phyloP scores from a whole-genome alignment of 92 coral and sea anemone species.

The Virgularia gustaviana region DNA sequence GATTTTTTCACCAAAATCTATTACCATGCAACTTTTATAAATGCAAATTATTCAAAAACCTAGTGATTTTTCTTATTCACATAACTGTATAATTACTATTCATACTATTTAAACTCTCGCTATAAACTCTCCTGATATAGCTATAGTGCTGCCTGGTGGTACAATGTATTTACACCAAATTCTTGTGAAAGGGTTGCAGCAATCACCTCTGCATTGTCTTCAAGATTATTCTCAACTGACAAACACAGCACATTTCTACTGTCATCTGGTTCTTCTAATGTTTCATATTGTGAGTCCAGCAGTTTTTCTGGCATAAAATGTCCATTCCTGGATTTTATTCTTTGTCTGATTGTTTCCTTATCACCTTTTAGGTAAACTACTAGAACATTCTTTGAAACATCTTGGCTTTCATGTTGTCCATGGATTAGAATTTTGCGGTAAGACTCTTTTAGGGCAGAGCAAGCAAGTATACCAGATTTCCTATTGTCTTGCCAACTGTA shows the following conservation, averaged over 20 bases:
- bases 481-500: constrained; percentile 72
- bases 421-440: constrained; percentile 73
- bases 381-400: constrained; percentile 44
- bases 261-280: constrained; percentile 62
- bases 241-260: constrained; percentile 43
- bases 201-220: constrained; percentile 41
- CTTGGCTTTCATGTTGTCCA: constrained; percentile 48
- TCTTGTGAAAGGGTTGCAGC: background rate
- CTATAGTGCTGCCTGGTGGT: no score
- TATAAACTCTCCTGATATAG: no score
- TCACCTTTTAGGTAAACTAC: constrained; percentile 71
- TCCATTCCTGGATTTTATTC: constrained; percentile 60
- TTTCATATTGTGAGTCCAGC: constrained; percentile 74
- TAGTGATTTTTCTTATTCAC: no score
- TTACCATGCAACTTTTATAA: no score
- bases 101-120: no score
- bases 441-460: constrained; percentile 81
- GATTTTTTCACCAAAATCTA: no score
- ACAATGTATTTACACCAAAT: background rate
- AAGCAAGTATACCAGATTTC: constrained; percentile 79
- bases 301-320: constrained; percentile 73
- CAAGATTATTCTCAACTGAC: constrained; percentile 62
- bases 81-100: no score
- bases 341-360: constrained; percentile 62
- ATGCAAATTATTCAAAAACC: no score